Base-by-base conservation (phyloP, 2,113 vertebrate species). In the Gulo gulo region DNA sequence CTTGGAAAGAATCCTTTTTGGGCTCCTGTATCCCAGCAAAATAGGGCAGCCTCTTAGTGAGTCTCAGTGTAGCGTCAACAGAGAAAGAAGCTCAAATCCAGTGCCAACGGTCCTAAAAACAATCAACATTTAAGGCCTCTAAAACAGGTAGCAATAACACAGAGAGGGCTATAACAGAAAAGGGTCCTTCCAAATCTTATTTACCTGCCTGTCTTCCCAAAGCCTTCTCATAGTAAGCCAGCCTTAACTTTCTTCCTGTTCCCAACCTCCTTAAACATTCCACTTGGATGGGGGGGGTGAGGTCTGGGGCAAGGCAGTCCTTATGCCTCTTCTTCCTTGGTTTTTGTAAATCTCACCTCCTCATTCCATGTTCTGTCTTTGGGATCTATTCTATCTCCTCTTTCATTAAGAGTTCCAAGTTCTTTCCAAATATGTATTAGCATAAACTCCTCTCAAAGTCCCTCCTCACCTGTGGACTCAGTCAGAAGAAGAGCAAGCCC, bases 281-380 rank as follows among this genome's bases (percentile, higher is more conserved):
- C 63, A 84, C 14, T n/a, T 26, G n/a, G 47, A 45, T 18, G 14
- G 1, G 1, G 1, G 57, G 57, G 21, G 20, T 79, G 21, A 29
- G 6, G 2, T 0, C 10, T 39, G 10, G 9, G 4, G 26, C 24
- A 2, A 24, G 26, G 65, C 6, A 6, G 12, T n/a, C 79, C 21
- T 34, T 39, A 18, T 6, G 20, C 31, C 11, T 67, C 21, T 21
- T 91, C 71, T 61, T 34, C 31, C 31, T 81, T 55, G 13, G 18
- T 47, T 83, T 87, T 73, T 39, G 24, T 39, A 47, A 73, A 92
- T n/a, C 31, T 76, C 8, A 82, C 23, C 31, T 95, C 50, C 11
- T 80, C 24, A 50, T 8, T n/a, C n/a, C 34, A 24, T 8, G 8
- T 6, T n/a, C 65, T 55, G 13, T 16, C 61, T 45, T 71, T 47